These are phyloP conservation scores for Myripristis jacobus DNA, from an alignment of 2,797 vertebrate genomes.

Conservation along the genomic window DNA sequence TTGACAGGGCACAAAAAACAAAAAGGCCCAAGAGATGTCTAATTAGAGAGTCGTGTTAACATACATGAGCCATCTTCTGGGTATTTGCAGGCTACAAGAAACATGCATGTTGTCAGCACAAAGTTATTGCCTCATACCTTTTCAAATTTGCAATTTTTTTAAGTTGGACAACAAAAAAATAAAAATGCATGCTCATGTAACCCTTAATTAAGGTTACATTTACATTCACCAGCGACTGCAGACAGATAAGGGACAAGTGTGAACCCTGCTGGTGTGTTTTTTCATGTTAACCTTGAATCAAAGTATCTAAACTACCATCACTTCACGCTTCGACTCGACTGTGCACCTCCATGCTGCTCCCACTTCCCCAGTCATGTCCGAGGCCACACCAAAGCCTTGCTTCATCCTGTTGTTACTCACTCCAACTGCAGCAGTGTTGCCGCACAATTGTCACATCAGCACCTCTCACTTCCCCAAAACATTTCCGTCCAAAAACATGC, in stretches of 20 bases:
- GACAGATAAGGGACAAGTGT: conserved; percentile 13
- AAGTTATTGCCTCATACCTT: too few species aligned
- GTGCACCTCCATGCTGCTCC: conserved; percentile 53
- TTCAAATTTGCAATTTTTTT: too few species aligned
- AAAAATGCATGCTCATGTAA: too few species aligned
- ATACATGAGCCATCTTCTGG: background rate
- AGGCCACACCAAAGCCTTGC: conserved; percentile 65
- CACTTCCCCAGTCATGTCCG: conserved; percentile 75
- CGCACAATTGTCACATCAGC: conserved; percentile 81
- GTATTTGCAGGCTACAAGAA: background rate
- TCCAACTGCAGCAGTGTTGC: conserved; percentile 64
- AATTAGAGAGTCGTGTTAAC: background rate
- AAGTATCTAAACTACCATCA: conserved; percentile 33
- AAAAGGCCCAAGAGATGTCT: background rate
- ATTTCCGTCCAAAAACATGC: conserved; percentile 59
- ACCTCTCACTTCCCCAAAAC: conserved; percentile 83
- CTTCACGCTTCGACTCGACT: conserved; percentile 35
- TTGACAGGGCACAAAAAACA: background rate
- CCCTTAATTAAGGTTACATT: too few species aligned
- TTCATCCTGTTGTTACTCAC: conserved; percentile 80
- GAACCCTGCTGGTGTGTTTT: conserved; percentile 13
- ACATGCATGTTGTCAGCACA: too few species aligned
- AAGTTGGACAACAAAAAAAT: too few species aligned
- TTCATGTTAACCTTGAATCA: conserved; percentile 9
- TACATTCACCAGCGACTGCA: background rate